A percentile compares a stretch with the other conserved stretches of the same genome.
Conservation (phyloP, 2,113 vertebrate genomes). For the Camelus bactrianus region DNA sequence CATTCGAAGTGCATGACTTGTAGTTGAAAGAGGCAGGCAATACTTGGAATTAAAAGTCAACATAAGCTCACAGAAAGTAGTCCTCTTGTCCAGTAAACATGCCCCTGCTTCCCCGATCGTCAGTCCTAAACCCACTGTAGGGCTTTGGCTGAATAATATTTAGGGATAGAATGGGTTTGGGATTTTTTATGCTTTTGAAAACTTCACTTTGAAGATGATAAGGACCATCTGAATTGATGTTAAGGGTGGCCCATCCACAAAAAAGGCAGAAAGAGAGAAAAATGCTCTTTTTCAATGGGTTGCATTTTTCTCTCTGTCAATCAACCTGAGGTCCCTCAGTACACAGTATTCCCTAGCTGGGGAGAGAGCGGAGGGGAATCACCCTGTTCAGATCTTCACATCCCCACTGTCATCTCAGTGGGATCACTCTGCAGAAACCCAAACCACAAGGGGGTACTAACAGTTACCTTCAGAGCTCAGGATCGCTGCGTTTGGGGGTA, state of each 20-base stretch:
- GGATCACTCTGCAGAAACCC: constrained; percentile 4
- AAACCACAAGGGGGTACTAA: neutral
- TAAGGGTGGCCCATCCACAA: neutral
- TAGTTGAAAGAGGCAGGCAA: neutral
- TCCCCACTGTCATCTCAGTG: constrained; percentile 19
- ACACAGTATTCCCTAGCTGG: neutral
- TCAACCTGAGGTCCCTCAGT: neutral
- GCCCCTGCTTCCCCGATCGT: too few species aligned
- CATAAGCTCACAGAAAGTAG: neutral
- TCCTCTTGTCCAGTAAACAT: fast-evolving
- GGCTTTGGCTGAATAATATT: neutral
- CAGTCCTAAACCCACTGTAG: neutral
- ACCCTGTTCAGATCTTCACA: neutral
- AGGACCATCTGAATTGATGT: neutral
- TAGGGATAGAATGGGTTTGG: neutral
- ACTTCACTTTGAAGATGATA: neutral
- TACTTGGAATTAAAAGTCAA: neutral
- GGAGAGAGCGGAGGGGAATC: neutral
- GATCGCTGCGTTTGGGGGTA: neutral
- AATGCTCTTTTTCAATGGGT: neutral
- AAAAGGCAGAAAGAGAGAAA: neutral
- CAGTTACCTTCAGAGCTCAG: neutral
- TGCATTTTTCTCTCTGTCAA: constrained; percentile 32
- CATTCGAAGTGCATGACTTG: neutral
- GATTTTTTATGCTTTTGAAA: neutral